Conservation (phyloP, 2,888 invertebrate species). For the Eilema depressum region DNA sequence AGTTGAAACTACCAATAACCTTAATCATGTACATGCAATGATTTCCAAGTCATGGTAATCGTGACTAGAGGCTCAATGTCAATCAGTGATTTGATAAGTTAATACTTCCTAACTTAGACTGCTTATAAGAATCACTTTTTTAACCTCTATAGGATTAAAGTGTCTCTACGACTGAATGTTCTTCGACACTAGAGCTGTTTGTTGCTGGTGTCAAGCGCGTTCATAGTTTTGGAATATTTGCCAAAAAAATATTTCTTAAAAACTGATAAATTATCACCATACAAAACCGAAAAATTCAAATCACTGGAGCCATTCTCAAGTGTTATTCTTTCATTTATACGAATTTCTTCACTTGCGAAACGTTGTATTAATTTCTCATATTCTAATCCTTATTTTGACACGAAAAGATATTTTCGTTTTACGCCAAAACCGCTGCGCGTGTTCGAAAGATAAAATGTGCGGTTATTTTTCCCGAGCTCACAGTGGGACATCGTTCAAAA, state of each 20-base stretch:
- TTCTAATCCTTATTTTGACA: constrained; percentile 27
- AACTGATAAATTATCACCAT: not conserved
- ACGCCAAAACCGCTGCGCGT: constrained; percentile 15
- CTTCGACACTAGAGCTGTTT: not conserved
- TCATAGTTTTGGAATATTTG: not conserved
- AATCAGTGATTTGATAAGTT: constrained; percentile 8
- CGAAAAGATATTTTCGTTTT: constrained; percentile 14
- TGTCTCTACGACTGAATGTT: not conserved
- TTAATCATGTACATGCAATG: constrained; percentile 8
- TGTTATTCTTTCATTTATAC: not conserved
- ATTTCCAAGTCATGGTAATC: constrained; percentile 7
- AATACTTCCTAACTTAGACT: constrained; percentile 6
- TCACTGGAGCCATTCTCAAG: not conserved
- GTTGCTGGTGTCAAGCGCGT: not conserved
- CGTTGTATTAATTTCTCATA: constrained; percentile 10
- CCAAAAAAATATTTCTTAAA: not conserved
- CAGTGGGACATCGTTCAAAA: constrained; percentile 57
- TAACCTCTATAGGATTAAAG: not conserved
- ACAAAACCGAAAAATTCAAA: not conserved
- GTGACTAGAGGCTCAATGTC: constrained; percentile 17
- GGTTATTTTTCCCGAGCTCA: constrained; percentile 19
- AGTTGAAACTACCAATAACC: constrained; percentile 9
- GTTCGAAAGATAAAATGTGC: constrained; percentile 55
- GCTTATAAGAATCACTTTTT: constrained; percentile 3
- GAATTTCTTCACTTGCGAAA: constrained; percentile 7